Evolutionary conservation across 30 jellyfish, hydroid and myxozoan genomes (phyloP).

Genomic region (Turritopsis rubra): DNA sequence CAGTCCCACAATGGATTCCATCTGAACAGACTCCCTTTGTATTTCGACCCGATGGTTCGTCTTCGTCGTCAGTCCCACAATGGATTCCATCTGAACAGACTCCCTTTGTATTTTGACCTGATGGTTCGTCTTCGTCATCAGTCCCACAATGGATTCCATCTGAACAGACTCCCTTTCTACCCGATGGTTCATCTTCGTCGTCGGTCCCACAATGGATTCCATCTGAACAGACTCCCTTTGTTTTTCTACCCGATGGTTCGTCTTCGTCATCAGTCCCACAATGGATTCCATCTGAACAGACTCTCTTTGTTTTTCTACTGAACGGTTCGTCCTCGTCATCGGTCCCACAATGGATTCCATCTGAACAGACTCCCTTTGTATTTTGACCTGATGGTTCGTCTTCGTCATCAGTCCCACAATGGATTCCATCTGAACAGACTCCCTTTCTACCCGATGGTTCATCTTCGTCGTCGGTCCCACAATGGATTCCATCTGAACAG

Average conservation of each 20-base stretch:
- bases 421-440: conserved; percentile 35
- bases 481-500: neutral
- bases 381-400: neutral
- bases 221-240: conserved; percentile 10
- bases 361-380: neutral
- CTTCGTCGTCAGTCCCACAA: conserved; percentile 59
- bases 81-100: conserved; percentile 41
- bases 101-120: neutral
- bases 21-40: conserved; percentile 13
- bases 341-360: conserved; percentile 21
- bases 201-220: conserved; percentile 10
- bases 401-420: conserved; percentile 10
- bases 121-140: conserved; percentile 52
- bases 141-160: conserved; percentile 72
- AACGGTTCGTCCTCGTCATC: conserved; percentile 12
- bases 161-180: neutral
- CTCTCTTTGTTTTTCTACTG: neutral
- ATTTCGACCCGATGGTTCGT: conserved; percentile 15
- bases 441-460: neutral
- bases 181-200: conserved; percentile 3
- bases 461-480: neutral
- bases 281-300: neutral
- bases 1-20: conserved; percentile 65
- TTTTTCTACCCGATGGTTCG: neutral
- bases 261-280: conserved; percentile 12